Evolutionary conservation across 2,797 vertebrate species (phyloP).

Genomic region (Ciconia nigra): DNA sequence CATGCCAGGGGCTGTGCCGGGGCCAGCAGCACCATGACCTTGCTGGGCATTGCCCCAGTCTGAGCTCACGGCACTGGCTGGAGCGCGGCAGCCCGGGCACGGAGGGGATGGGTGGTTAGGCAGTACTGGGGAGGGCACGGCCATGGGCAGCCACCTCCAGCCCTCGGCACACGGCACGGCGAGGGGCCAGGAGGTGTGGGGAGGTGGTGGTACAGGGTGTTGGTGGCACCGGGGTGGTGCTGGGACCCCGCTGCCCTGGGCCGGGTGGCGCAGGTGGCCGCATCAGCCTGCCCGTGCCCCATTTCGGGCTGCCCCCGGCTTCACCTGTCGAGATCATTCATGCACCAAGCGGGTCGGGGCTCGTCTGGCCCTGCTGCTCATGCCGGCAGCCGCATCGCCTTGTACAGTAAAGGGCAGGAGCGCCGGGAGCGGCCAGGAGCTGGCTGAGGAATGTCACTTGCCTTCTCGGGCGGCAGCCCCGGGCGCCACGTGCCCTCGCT

Average conservation of each 20-base stretch:
- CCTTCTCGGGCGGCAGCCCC: background rate
- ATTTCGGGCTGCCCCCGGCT: background rate
- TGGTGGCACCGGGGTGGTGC: background rate
- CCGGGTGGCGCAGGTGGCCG: background rate
- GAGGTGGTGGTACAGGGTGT: background rate
- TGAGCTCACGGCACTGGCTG: accelerated
- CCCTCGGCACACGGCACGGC: accelerated
- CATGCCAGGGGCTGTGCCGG: background rate
- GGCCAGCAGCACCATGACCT: background rate
- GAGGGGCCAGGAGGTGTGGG: accelerated
- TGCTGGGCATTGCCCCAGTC: background rate
- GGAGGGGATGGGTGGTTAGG: accelerated
- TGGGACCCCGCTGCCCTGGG: background rate
- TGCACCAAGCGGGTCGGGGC: background rate
- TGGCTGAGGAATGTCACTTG: background rate
- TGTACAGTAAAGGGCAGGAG: slow-evolving; percentile 64
- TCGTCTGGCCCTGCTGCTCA: background rate
- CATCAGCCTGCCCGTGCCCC: background rate
- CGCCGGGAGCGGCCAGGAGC: background rate
- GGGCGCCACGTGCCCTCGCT: background rate
- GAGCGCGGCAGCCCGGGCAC: accelerated
- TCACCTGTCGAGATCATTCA: slow-evolving; percentile 63
- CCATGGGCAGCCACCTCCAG: background rate
- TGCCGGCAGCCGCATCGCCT: background rate
- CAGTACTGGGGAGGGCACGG: background rate